Evolutionary conservation across 2,888 invertebrate genomes (phyloP).

Genomic region (Ormia ochracea): DNA sequence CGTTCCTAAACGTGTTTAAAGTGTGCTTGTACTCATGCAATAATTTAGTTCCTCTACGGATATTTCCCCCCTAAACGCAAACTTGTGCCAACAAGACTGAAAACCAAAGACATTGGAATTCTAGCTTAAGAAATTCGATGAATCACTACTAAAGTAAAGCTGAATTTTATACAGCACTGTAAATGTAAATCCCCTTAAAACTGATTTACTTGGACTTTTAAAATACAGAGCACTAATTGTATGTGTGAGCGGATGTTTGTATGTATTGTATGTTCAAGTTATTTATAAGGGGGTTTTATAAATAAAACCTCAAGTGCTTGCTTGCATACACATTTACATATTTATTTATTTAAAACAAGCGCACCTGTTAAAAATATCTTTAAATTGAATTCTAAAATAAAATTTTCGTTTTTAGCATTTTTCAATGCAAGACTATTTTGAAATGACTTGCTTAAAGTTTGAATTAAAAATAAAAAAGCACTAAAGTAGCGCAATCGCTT

Average conservation of each 20-base stretch:
- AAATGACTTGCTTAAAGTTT: neutral
- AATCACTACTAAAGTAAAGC: neutral
- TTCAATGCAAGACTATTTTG: neutral
- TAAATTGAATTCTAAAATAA: neutral
- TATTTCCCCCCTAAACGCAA: neutral
- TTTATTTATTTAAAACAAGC: no score
- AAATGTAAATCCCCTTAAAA: conserved; percentile 36
- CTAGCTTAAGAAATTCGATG: neutral
- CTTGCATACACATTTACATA: no score
- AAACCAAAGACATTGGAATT: neutral
- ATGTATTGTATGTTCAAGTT: neutral
- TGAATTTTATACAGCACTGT: neutral
- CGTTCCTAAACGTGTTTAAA: no score
- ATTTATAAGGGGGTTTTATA: neutral
- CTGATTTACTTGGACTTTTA: neutral
- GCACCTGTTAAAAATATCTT: no score
- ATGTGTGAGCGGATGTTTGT: no score
- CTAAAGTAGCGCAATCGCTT: neutral
- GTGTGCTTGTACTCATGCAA: no score
- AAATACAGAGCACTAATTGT: neutral
- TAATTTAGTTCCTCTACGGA: no score
- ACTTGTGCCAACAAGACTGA: neutral
- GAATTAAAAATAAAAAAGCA: neutral
- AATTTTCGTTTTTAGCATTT: neutral
- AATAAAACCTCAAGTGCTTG: no score